Conservation (phyloP, 1,140 invertebrate genomes). For the Plutomurus gul region DNA sequence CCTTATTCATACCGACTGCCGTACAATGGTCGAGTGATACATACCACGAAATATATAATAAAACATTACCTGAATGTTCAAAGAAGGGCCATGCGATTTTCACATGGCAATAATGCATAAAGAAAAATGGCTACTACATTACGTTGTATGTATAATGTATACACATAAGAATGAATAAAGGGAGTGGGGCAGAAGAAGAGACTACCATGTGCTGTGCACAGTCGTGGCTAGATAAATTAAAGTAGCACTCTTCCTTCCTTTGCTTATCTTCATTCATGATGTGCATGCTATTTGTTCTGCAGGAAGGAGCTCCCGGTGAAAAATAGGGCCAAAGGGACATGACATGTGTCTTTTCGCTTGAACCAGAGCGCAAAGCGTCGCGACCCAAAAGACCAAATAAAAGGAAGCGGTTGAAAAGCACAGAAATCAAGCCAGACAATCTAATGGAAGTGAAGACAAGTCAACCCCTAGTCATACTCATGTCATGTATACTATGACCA, state of each 20-base stretch:
- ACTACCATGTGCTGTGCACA: not conserved
- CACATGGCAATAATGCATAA: conserved; percentile 12
- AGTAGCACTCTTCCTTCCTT: not conserved
- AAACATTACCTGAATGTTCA: not conserved
- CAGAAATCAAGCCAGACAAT: not conserved
- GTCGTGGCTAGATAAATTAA: not conserved
- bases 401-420: not conserved
- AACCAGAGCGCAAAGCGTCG: not conserved
- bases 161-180: no score
- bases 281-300: conserved; percentile 10
- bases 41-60: conserved; percentile 7
- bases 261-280: not conserved
- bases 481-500: no score
- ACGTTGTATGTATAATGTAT: no score
- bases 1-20: not conserved
- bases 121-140: not conserved
- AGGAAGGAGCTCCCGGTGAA: conserved; percentile 9
- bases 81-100: not conserved
- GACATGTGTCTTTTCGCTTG: conserved; percentile 21
- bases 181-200: no score
- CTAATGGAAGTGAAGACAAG: not conserved
- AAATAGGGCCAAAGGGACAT: conserved; percentile 31
- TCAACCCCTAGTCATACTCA: not conserved
- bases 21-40: not conserved
- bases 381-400: not conserved